Conservation (phyloP, 2,113 vertebrate genomes). For the Odontesthes bonariensis region DNA sequence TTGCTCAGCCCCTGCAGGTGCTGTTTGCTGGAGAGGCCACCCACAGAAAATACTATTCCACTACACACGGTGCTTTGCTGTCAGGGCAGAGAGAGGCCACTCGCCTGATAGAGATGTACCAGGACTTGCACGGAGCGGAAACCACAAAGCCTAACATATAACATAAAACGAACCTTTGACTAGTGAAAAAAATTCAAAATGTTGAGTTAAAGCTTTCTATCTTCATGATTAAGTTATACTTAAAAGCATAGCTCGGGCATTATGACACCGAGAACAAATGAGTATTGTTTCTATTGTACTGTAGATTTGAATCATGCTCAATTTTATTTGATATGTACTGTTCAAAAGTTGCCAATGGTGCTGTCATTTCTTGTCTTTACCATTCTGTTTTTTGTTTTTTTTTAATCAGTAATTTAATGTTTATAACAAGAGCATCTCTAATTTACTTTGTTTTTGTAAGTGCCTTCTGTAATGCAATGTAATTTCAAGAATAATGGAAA, state of each 20-base stretch:
- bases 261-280: slow-evolving; percentile 79
- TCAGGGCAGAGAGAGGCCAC: slow-evolving; percentile 97
- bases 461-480: slow-evolving; percentile 94
- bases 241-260: slow-evolving; percentile 79
- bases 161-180: slow-evolving; percentile 82
- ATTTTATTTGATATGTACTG: slow-evolving; percentile 82
- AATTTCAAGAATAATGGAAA: slow-evolving; percentile 76
- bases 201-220: slow-evolving; percentile 71
- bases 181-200: slow-evolving; percentile 76
- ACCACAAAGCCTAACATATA: slow-evolving; percentile 84
- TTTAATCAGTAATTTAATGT: slow-evolving; percentile 79
- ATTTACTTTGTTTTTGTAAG: slow-evolving; percentile 91
- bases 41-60: slow-evolving; percentile 99
- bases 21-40: slow-evolving; percentile 99
- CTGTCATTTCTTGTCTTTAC: slow-evolving; percentile 74
- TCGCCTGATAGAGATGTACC: slow-evolving; percentile 94
- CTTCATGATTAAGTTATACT: slow-evolving; percentile 72
- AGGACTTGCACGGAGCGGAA: slow-evolving; percentile 89
- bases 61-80: slow-evolving; percentile 98
- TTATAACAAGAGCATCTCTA: slow-evolving; percentile 78
- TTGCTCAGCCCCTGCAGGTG: slow-evolving; percentile 93
- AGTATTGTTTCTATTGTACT: slow-evolving; percentile 80
- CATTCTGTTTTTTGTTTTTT: slow-evolving; percentile 72
- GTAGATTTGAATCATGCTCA: slow-evolving; percentile 81
- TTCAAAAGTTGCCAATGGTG: slow-evolving; percentile 83